phyloP scores from a whole-genome alignment of 53 echinoderm and acorn worm genomes.

The Holothuria scabra region DNA sequence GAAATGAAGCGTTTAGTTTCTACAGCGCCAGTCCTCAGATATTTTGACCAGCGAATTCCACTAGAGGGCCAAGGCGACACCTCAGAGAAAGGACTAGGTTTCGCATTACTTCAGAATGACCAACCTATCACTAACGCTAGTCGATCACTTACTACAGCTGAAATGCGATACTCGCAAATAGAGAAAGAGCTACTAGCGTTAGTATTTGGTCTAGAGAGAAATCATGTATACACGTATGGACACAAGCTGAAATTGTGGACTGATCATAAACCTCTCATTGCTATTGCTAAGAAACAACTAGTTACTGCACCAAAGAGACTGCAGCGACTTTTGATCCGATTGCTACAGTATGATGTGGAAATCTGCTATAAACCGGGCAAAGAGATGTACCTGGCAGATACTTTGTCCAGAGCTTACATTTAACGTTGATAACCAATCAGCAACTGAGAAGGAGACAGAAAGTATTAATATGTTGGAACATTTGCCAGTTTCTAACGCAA shows the following conservation, averaged over 20 bases:
- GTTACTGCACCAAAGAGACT: slow-evolving; percentile 65
- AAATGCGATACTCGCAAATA: too few relatives aligned
- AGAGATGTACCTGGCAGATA: slow-evolving; percentile 64
- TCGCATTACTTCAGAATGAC: too few relatives aligned
- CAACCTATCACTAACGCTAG: too few relatives aligned
- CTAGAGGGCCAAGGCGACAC: too few relatives aligned
- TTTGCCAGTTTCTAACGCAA: slow-evolving; percentile 1
- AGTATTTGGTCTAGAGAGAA: slow-evolving; percentile 74
- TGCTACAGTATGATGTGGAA: slow-evolving; percentile 66
- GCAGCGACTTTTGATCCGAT: slow-evolving; percentile 57
- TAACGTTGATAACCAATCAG: too few relatives aligned
- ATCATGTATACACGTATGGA: slow-evolving; percentile 61
- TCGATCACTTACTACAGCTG: too few relatives aligned
- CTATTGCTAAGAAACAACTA: slow-evolving; percentile 67
- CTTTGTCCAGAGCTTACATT: slow-evolving; percentile 57
- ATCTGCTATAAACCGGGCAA: slow-evolving; percentile 58
- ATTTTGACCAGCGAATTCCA: too few relatives aligned
- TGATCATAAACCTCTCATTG: slow-evolving; percentile 73
- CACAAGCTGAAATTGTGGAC: slow-evolving; percentile 62
- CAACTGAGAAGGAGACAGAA: slow-evolving; percentile 44
- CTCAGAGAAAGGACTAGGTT: too few relatives aligned
- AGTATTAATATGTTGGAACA: slow-evolving; percentile 52
- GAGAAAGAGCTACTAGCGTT: slow-evolving; percentile 69
- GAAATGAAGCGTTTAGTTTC: too few relatives aligned
- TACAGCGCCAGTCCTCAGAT: too few relatives aligned